Evolutionary conservation across 2,888 invertebrate species (phyloP), one percentile per base, ranked within the genome.

Genomic region (Spialia ferax): DNA sequence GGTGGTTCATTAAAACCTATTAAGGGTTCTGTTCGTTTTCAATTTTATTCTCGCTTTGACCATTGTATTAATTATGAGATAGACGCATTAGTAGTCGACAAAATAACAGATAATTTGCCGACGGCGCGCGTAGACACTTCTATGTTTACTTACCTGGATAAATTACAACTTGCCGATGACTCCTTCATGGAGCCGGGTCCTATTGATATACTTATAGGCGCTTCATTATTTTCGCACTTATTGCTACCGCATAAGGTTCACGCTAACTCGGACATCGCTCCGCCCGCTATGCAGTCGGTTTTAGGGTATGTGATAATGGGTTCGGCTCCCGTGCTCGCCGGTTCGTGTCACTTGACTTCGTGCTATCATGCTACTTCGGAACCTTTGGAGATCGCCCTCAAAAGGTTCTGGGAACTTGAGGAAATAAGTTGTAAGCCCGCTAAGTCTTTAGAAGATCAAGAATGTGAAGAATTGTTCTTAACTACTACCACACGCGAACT

Each of bases 171-270:
- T 26, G 72, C 72, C 1, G 73, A 73, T 42, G 63, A 68, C 22
- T 48, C 55, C 0, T 75, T 59, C 42, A 35, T 11, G 3, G 23
- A 10, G 11, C 73, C 73, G 8, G 65, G 54, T 5, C 35, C 57
- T 10, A 70, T 73, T 10, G 71, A 71, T 62, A 32, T 69, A 2
- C 26, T 73, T 7, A 63, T 72, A 56, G 71, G 73, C 11, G 66
- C 71, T 10, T 54, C 65, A 7, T 18, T 73, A 2, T 72, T 73
- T 54, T 61, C 71, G 20, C 70, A 69, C 23, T 45, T 72, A 22
- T 52, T 74, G n/a, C n/a, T 60, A 26, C 48, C 48, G 1, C 8
- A 48, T 48, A 18, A 48, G 5, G 18, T 60, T 29, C 10, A 60
- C 6, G 11, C 13, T 5, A 1, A 7, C 18, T 60, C 60, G n/a